A percentile compares a stretch with the other conserved stretches of the same genome.
Conservation (phyloP, 2,797 vertebrate genomes). For the Lepilemur septentrionalis region DNA sequence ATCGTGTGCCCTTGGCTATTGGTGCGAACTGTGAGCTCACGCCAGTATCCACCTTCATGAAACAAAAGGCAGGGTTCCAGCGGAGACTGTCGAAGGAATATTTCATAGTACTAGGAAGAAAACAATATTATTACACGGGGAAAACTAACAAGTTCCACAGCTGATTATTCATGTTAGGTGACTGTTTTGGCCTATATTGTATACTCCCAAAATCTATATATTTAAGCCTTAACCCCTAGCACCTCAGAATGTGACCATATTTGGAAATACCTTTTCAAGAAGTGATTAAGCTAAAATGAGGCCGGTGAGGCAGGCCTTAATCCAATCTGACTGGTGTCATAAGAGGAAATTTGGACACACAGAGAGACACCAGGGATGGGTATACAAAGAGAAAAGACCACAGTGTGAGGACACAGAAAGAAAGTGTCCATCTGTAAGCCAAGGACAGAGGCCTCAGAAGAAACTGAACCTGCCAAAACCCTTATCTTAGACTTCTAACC, state of each 20-base stretch:
- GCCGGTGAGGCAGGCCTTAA: neutral
- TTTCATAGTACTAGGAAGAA: conserved; percentile 85
- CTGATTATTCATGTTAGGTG: neutral
- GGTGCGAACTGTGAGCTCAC: conserved; percentile 89
- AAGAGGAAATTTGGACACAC: neutral
- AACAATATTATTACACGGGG: neutral
- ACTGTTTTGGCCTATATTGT: neutral
- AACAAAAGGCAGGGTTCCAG: conserved; percentile 90
- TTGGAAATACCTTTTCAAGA: conserved; percentile 2
- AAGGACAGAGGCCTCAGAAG: neutral
- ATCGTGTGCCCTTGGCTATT: conserved; percentile 86
- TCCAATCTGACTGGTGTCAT: neutral
- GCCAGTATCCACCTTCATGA: conserved; percentile 90
- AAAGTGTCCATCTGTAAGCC: neutral
- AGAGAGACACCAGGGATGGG: neutral
- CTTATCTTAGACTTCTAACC: neutral
- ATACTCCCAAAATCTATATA: neutral
- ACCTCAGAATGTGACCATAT: neutral
- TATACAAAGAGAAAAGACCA: neutral
- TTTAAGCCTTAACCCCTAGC: neutral
- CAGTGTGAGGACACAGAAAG: neutral
- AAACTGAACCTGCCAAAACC: neutral
- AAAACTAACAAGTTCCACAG: conserved; percentile 24
- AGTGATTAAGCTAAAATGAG: neutral
- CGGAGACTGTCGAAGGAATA: conserved; percentile 87